A percentile compares a stretch with the other conserved stretches of the same genome.
Evolutionary conservation across 2,797 vertebrate species (phyloP).

Genomic region (Sebastes aleutianus): DNA sequence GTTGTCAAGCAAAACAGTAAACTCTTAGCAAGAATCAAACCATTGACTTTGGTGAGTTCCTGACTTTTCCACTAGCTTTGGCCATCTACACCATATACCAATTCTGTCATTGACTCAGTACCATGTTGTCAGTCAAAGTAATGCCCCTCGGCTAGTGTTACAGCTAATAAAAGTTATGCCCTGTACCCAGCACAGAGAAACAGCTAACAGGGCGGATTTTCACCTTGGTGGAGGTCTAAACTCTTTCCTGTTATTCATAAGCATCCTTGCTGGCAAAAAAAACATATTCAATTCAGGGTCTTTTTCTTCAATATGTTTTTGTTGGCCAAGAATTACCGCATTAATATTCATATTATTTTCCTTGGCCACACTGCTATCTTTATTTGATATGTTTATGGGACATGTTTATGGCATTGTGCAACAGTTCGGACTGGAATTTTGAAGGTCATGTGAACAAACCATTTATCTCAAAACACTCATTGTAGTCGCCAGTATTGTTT

Average conservation of each 20-base stretch:
- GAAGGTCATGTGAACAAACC: slow-evolving; percentile 14
- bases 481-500: not conserved
- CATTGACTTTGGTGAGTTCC: not conserved
- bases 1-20: not conserved
- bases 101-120: not conserved
- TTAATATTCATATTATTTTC: slow-evolving; percentile 52
- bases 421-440: slow-evolving; percentile 11
- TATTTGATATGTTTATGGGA: slow-evolving; percentile 49
- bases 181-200: not conserved
- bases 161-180: not conserved
- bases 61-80: not conserved
- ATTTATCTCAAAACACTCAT: not conserved
- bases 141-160: not conserved
- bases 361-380: slow-evolving; percentile 57
- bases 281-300: slow-evolving; percentile 20
- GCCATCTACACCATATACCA: not conserved
- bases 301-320: slow-evolving; percentile 38
- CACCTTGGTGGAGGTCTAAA: slow-evolving; percentile 36
- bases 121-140: not conserved
- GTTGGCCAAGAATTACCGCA: slow-evolving; percentile 26
- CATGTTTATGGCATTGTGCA: slow-evolving; percentile 41
- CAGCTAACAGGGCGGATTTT: slow-evolving; percentile 15
- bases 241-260: slow-evolving; percentile 25
- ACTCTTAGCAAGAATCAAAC: not conserved
- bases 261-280: slow-evolving; percentile 28